Evolutionary conservation across 2,797 vertebrate genomes (phyloP).

Genomic region (Anabas testudineus): DNA sequence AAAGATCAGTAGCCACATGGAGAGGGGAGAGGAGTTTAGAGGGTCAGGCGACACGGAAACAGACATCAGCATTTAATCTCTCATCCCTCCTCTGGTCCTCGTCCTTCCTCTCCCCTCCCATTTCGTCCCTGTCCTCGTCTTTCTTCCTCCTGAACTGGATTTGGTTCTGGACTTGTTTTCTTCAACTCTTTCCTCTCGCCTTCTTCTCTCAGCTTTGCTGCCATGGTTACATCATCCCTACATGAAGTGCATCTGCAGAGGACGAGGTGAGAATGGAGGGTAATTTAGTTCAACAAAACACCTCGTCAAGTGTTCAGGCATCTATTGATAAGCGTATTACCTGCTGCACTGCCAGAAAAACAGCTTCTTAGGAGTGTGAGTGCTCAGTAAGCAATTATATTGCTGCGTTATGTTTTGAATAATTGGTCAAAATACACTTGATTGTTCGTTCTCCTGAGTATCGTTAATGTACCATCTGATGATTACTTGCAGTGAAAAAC

Average conservation of each 20-base stretch:
- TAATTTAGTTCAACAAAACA: slow-evolving; percentile 76
- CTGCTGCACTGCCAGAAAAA: slow-evolving; percentile 57
- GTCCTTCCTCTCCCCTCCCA: slow-evolving; percentile 53
- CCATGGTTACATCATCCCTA: slow-evolving; percentile 82
- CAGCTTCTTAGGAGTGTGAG: slow-evolving; percentile 23
- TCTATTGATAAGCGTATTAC: slow-evolving; percentile 64
- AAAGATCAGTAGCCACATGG: slow-evolving; percentile 59
- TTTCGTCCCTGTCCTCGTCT: slow-evolving; percentile 47
- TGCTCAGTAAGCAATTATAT: slow-evolving; percentile 45
- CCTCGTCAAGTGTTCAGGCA: slow-evolving; percentile 67
- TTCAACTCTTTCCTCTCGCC: slow-evolving; percentile 59
- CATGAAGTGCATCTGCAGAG: slow-evolving; percentile 89
- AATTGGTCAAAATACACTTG: slow-evolving; percentile 55
- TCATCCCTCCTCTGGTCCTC: slow-evolving; percentile 55
- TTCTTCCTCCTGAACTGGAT: slow-evolving; percentile 70
- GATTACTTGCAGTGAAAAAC: slow-evolving; percentile 19
- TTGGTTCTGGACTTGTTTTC: slow-evolving; percentile 80
- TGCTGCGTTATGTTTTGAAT: slow-evolving; percentile 58
- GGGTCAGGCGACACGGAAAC: slow-evolving; percentile 59
- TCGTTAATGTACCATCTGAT: slow-evolving; percentile 11
- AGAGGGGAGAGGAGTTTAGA: slow-evolving; percentile 73
- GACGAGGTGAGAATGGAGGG: slow-evolving; percentile 52
- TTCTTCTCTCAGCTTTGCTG: slow-evolving; percentile 74
- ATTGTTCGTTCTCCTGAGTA: slow-evolving; percentile 37
- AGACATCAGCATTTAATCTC: slow-evolving; percentile 65